Evolutionary conservation across 2,888 invertebrate species (phyloP).

Genomic region (Cephus rjabovi): DNA sequence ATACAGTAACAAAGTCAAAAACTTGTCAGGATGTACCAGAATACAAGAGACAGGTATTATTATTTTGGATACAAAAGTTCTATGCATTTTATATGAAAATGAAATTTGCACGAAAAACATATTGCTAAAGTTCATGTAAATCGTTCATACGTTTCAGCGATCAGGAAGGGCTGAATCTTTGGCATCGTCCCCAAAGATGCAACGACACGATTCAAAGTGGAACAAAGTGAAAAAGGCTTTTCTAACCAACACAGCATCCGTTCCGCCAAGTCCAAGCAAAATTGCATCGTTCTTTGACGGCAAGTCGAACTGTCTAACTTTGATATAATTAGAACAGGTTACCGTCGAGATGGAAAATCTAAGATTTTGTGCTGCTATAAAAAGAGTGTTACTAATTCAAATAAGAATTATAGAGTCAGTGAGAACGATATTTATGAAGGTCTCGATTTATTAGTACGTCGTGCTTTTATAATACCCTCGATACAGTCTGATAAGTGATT

Average conservation of each 20-base stretch:
- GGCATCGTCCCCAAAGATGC: conserved; percentile 59
- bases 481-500: conserved; percentile 30
- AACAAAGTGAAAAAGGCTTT: conserved; percentile 80
- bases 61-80: background rate
- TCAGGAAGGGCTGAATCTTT: conserved; percentile 34
- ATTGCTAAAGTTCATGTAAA: background rate
- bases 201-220: conserved; percentile 77
- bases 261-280: conserved; percentile 77
- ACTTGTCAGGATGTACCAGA: conserved; percentile 37
- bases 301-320: conserved; percentile 26
- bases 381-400: background rate
- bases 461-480: background rate
- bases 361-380: background rate
- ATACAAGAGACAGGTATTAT: conserved; percentile 50
- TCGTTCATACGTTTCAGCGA: conserved; percentile 25
- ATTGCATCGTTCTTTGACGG: conserved; percentile 70
- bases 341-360: background rate
- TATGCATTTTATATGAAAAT: background rate
- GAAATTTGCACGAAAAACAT: background rate
- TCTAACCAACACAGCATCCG: conserved; percentile 72
- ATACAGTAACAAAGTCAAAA: conserved; percentile 27
- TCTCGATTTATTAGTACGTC: background rate
- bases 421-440: background rate
- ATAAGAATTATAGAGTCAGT: background rate
- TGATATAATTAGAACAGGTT: background rate